These are phyloP conservation scores for Okamejei kenojei DNA, from an alignment of 2,797 vertebrate species.

Conservation along the genomic window DNA sequence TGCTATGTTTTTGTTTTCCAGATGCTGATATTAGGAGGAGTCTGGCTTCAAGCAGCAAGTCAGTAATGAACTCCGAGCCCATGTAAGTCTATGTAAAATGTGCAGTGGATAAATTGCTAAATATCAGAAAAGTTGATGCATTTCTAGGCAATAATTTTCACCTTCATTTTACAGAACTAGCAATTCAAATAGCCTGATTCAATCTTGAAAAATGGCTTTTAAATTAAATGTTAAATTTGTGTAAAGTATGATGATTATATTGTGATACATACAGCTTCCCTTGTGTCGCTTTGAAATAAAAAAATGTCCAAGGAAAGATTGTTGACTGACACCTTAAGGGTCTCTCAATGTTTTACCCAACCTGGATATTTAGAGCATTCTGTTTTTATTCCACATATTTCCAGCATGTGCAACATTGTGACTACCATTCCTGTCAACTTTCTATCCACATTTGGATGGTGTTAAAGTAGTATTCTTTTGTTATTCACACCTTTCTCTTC, in stretches of 20 bases:
- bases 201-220: not conserved
- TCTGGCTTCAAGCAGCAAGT: slow-evolving; percentile 58
- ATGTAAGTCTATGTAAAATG: slow-evolving; percentile 63
- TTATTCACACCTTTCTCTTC: not conserved
- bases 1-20: slow-evolving; percentile 43
- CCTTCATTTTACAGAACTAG: not conserved
- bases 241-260: not conserved
- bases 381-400: too few species aligned
- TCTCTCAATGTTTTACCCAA: too few species aligned
- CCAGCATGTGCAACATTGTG: too few species aligned
- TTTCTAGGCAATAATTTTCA: not conserved
- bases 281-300: not conserved
- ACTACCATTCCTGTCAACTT: not conserved
- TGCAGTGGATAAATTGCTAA: not conserved
- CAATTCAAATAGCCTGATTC: not conserved
- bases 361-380: too few species aligned
- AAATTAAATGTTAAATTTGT: not conserved
- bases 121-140: not conserved
- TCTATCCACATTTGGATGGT: not conserved
- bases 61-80: slow-evolving; percentile 75
- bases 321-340: too few species aligned
- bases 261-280: not conserved
- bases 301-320: not conserved
- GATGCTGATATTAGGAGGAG: slow-evolving; percentile 80
- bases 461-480: not conserved